Percentiles rank a stretch among this genome's conserved stretches.
Conservation (phyloP, 2,888 invertebrate genomes). For the Plagiodera versicolora region DNA sequence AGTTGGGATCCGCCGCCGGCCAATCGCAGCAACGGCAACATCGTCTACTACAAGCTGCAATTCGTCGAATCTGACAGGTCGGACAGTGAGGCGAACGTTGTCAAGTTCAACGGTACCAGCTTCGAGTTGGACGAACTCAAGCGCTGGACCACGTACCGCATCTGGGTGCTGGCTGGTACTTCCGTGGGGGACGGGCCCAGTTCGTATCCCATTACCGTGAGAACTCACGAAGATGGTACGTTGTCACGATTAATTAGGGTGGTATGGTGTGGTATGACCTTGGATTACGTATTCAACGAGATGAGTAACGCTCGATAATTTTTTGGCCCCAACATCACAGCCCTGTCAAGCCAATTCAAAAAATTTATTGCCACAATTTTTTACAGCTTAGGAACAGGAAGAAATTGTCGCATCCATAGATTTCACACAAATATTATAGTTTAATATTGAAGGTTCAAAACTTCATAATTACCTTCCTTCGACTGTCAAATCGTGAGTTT, state of each 20-base stretch:
- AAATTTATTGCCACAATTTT: no score
- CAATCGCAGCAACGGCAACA: conserved; percentile 88
- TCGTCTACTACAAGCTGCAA: conserved; percentile 93
- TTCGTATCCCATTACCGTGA: conserved; percentile 87
- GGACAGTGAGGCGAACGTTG: conserved; percentile 81
- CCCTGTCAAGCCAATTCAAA: no score
- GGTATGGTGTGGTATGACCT: no score
- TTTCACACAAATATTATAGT: no score
- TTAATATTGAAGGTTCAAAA: no score
- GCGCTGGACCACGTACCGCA: conserved; percentile 94
- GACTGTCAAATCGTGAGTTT: no score
- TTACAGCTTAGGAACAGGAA: no score
- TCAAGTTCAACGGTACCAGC: conserved; percentile 77
- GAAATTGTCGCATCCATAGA: no score
- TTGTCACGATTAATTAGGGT: conserved; percentile 47
- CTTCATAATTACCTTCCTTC: no score
- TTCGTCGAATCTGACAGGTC: conserved; percentile 83
- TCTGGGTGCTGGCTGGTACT: conserved; percentile 96
- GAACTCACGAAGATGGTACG: conserved; percentile 99
- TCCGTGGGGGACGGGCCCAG: conserved; percentile 94
- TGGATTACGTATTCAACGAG: no score
- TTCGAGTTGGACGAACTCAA: conserved; percentile 87
- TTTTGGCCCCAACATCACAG: no score
- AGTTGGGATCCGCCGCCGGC: conserved; percentile 92
- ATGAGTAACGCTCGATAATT: no score